A percentile compares a stretch with the other conserved stretches of the same genome.
Evolutionary conservation across 2,888 invertebrate species (phyloP).

Genomic region (Tachina grossa): DNA sequence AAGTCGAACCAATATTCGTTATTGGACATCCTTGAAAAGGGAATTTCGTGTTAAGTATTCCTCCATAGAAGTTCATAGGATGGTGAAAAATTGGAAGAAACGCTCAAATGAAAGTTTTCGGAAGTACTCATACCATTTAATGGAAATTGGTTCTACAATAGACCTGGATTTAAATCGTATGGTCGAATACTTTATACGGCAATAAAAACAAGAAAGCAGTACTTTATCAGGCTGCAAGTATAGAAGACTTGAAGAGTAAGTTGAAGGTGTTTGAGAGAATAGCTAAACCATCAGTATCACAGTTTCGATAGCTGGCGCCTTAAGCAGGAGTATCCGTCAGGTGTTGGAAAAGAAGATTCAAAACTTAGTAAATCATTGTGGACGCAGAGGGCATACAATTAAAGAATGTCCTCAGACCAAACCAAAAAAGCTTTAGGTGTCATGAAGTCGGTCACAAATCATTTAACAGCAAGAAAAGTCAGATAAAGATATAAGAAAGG

Average conservation of each 20-base stretch:
- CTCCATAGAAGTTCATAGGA: slow-evolving; percentile 56
- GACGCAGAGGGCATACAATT: too few species aligned
- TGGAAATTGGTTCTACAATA: background rate
- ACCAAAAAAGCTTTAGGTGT: slow-evolving; percentile 19
- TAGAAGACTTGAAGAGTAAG: slow-evolving; percentile 40
- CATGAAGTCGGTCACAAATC: slow-evolving; percentile 19
- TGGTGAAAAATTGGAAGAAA: too few species aligned
- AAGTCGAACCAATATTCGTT: slow-evolving; percentile 26
- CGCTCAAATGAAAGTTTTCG: too few species aligned
- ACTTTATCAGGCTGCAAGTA: slow-evolving; percentile 31
- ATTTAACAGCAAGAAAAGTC: too few species aligned
- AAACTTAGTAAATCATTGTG: too few species aligned
- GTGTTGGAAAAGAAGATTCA: background rate
- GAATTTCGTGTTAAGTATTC: slow-evolving; percentile 55
- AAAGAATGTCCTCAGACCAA: background rate
- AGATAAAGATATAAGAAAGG: too few species aligned
- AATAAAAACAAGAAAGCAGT: slow-evolving; percentile 22
- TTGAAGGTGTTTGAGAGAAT: slow-evolving; percentile 47
- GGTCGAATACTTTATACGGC: slow-evolving; percentile 62
- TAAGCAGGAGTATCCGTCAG: background rate
- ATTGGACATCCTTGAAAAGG: slow-evolving; percentile 42
- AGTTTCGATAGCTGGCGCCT: background rate
- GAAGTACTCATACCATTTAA: background rate
- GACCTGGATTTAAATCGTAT: background rate
- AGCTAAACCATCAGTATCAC: background rate